Evolutionary conservation across 2,797 vertebrate species (phyloP), one percentile per base, ranked within the genome.

Genomic region (Hafferia zeledoni): DNA sequence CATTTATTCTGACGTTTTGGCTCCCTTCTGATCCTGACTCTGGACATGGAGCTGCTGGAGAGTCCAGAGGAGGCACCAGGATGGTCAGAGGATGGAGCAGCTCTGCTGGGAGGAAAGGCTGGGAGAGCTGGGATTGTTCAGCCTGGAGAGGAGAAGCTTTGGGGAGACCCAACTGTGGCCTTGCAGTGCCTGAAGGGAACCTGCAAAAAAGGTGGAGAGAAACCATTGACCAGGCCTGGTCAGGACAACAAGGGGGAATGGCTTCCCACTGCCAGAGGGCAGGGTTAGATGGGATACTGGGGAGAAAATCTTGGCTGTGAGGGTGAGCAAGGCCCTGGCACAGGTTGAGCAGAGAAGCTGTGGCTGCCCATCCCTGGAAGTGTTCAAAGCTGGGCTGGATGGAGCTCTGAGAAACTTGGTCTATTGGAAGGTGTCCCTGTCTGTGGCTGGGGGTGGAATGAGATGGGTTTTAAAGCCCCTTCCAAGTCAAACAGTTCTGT

Each of bases 381-480:
- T 80, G 85, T 3, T 61, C 53, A 53, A 81, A 53, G 25, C 19
- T 53, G 72, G 46, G 28, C 0, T 80, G 76, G 68, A 20, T 25
- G 76, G 37, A 53, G 37, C 76, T 77, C 0, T 60, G 69, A 68
- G 63, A 31, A 61, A 23, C 78, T 61, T 68, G 70, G 61, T 15
- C 8, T 11, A 28, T 31, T 24, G 67, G 44, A 0, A 72, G 52
- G 10, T 8, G 67, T 24, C 59, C 44, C 59, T 87, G 37, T 6
- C 56, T 50, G 50, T 9, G 50, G 50, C 27, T 7, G 27, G 27
- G 44, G 44, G 18, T 64, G 55, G 31, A 0, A 8, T 1, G 2
- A 23, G 30, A 1, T 31, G 47, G 1, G 6, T 0, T 67, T 67
- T 61, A 1, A 24, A 10, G 27, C 19, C 22, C 7, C 6, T 75